A percentile compares a stretch with the other conserved stretches of the same genome.
phyloP scores from a whole-genome alignment of 2,888 invertebrate genomes.

The Hololepta plana region DNA sequence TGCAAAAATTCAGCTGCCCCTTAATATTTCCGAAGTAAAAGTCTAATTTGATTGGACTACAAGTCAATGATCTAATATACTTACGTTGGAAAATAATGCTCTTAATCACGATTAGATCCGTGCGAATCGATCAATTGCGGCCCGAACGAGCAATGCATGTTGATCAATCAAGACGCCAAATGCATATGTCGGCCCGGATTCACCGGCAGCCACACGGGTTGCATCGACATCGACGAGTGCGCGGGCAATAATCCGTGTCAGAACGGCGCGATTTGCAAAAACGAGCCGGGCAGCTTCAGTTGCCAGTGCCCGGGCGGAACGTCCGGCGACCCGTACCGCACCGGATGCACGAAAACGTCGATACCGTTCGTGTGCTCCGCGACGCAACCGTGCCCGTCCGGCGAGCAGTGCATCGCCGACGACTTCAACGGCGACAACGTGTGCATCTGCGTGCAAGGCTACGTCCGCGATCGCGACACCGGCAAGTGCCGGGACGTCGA shows the following conservation, averaged over 20 bases:
- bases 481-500: conserved; percentile 71
- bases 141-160: conserved; percentile 75
- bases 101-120: conserved; percentile 47
- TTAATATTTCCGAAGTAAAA: not conserved
- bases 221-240: conserved; percentile 83
- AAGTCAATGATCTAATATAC: too few relatives aligned
- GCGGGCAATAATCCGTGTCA: conserved; percentile 65
- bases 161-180: conserved; percentile 64
- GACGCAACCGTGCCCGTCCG: conserved; percentile 59
- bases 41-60: not conserved
- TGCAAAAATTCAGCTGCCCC: too few relatives aligned
- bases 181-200: conserved; percentile 73
- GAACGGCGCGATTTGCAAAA: conserved; percentile 70
- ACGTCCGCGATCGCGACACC: conserved; percentile 52
- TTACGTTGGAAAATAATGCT: not conserved
- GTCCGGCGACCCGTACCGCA: conserved; percentile 61
- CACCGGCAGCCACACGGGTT: conserved; percentile 54
- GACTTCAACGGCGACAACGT: conserved; percentile 57
- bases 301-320: conserved; percentile 79
- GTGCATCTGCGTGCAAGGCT: conserved; percentile 79
- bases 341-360: conserved; percentile 52
- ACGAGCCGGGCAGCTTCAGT: conserved; percentile 67
- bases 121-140: conserved; percentile 75
- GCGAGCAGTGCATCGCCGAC: conserved; percentile 72
- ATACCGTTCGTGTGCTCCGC: conserved; percentile 52